These are phyloP conservation scores for Lacanobia wlatinum DNA, from an alignment of 2,888 invertebrate species.

Conservation along the genomic window DNA sequence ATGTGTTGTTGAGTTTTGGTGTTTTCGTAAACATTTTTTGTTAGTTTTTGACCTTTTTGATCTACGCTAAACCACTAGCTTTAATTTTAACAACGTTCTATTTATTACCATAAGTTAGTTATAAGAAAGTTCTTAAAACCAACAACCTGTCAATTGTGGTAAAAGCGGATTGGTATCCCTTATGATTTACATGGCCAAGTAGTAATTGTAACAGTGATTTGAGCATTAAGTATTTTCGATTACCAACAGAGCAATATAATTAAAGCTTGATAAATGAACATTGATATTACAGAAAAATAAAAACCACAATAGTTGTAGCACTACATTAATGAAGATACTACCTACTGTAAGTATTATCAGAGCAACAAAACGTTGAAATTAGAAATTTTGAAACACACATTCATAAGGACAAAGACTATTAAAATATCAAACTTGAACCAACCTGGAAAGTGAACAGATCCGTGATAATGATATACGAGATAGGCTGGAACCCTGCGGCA, in stretches of 20 bases:
- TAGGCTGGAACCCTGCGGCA: constrained; percentile 87
- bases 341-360: not conserved
- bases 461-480: constrained; percentile 87
- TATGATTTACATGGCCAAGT: too few species aligned
- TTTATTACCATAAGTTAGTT: too few species aligned
- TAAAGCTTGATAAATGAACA: not conserved
- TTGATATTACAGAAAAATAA: not conserved
- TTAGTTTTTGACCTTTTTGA: too few species aligned
- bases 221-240: too few species aligned
- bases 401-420: not conserved
- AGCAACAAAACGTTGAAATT: not conserved
- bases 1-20: not conserved
- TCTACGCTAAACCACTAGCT: too few species aligned
- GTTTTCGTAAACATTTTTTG: not conserved
- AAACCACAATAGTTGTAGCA: not conserved
- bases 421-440: constrained; percentile 33
- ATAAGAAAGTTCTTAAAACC: too few species aligned
- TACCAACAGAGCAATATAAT: too few species aligned
- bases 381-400: not conserved
- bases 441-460: constrained; percentile 88
- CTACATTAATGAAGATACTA: not conserved
- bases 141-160: too few species aligned
- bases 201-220: too few species aligned
- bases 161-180: too few species aligned
- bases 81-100: too few species aligned